Percentiles rank a stretch among this genome's conserved stretches.
Conservation (phyloP, 2,113 vertebrate species). For the Microtus richardsoni region DNA sequence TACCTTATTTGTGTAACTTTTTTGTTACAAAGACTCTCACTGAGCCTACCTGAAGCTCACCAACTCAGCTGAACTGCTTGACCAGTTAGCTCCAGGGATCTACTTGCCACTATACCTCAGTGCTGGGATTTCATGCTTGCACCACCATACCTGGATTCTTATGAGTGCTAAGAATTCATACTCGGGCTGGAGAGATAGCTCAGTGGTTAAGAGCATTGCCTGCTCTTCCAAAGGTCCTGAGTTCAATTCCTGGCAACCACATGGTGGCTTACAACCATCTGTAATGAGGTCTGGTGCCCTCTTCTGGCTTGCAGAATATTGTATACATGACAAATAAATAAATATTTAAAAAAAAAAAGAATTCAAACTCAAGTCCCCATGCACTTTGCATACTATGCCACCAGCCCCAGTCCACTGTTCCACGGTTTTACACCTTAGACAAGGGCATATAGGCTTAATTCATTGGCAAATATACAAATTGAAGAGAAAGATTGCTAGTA, state of each 20-base stretch:
- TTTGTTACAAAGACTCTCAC: not conserved
- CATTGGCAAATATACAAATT: not conserved
- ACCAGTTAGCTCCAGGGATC: too few relatives aligned
- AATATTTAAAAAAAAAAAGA: too few relatives aligned
- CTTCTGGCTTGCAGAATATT: too few relatives aligned
- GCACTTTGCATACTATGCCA: not conserved
- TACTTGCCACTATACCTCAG: too few relatives aligned
- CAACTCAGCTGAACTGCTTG: not conserved
- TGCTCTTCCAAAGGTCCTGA: too few relatives aligned
- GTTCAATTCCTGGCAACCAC: too few relatives aligned
- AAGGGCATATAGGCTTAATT: not conserved
- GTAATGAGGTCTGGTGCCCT: too few relatives aligned
- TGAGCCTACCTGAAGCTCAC: not conserved
- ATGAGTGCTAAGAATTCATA: not conserved
- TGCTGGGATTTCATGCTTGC: not conserved
- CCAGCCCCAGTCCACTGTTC: not conserved
- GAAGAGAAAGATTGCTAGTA: not conserved
- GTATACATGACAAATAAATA: too few relatives aligned
- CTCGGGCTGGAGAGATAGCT: too few relatives aligned
- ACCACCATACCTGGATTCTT: not conserved
- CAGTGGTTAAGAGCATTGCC: too few relatives aligned
- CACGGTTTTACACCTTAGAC: conserved; percentile 34
- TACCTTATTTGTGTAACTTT: not conserved
- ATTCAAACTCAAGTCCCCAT: not conserved
- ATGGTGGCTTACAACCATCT: too few relatives aligned